A percentile compares a stretch with the other conserved stretches of the same genome.
These are phyloP conservation scores for Acrossocheilus wenchowensis DNA, from an alignment of 2,797 vertebrate genomes.

Conservation along the genomic window DNA sequence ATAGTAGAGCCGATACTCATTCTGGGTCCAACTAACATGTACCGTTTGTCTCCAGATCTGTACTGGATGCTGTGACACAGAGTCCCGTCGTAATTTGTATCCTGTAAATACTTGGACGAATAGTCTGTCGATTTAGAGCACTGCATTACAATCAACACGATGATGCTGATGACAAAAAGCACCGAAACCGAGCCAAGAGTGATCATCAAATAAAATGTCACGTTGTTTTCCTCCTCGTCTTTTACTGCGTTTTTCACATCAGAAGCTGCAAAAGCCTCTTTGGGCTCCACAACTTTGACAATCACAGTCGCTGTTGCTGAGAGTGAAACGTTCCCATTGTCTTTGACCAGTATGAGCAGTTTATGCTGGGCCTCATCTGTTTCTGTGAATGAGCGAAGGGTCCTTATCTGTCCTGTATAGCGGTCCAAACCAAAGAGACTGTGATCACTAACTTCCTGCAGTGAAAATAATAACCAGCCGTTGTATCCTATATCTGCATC, in stretches of 20 bases:
- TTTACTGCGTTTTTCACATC: constrained; percentile 48
- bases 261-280: constrained; percentile 59
- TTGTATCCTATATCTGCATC: constrained; percentile 75
- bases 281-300: constrained; percentile 58
- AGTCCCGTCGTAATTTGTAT: constrained; percentile 61
- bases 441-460: constrained; percentile 70
- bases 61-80: constrained; percentile 67
- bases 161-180: constrained; percentile 60
- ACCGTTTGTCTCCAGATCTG: constrained; percentile 66
- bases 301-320: constrained; percentile 59
- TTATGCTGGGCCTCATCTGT: constrained; percentile 60
- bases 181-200: constrained; percentile 59
- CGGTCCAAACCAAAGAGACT: constrained; percentile 68
- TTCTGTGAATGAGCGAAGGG: constrained; percentile 62
- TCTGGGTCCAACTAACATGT: constrained; percentile 67
- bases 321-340: constrained; percentile 61
- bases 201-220: constrained; percentile 60
- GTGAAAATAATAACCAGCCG: constrained; percentile 71
- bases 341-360: constrained; percentile 61
- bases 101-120: constrained; percentile 57
- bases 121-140: constrained; percentile 56
- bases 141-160: constrained; percentile 59
- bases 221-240: constrained; percentile 49
- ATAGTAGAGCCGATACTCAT: constrained; percentile 65
- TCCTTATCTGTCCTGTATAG: constrained; percentile 59